Conservation (phyloP, 2,797 vertebrate species). For the Acanthopagrus latus region DNA sequence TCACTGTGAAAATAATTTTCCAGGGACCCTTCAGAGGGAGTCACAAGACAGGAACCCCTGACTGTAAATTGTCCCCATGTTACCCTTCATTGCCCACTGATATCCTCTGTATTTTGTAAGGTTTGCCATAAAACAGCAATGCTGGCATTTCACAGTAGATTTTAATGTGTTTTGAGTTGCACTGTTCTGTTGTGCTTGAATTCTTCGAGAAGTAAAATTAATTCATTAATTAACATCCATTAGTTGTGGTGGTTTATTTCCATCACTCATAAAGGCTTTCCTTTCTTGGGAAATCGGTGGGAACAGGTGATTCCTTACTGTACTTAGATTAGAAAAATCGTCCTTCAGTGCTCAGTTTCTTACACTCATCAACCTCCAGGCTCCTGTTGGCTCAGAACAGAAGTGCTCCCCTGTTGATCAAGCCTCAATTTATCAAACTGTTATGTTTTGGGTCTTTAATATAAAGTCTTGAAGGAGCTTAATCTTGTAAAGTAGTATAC, state of each 20-base stretch:
- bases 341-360: constrained; percentile 13
- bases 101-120: neutral
- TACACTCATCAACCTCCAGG: constrained; percentile 1
- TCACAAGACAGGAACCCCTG: constrained; percentile 3
- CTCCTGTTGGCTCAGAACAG: constrained; percentile 16
- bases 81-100: constrained; percentile 9
- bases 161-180: neutral
- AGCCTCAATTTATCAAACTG: constrained; percentile 16
- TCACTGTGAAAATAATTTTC: constrained; percentile 36
- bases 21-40: constrained; percentile 40
- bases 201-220: constrained; percentile 38
- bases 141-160: constrained; percentile 5
- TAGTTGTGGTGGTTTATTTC: constrained; percentile 53
- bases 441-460: constrained; percentile 38
- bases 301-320: neutral
- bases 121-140: constrained; percentile 1
- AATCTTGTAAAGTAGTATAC: constrained; percentile 15
- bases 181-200: neutral
- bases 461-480: constrained; percentile 10
- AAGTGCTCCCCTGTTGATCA: constrained; percentile 22
- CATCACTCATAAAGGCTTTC: constrained; percentile 11
- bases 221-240: no score
- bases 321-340: neutral
- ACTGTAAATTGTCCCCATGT: constrained; percentile 13
- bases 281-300: neutral